A percentile compares a stretch with the other conserved stretches of the same genome.
phyloP scores from a whole-genome alignment of 2,113 vertebrate genomes.

The cat (Felis catus) region DNA sequence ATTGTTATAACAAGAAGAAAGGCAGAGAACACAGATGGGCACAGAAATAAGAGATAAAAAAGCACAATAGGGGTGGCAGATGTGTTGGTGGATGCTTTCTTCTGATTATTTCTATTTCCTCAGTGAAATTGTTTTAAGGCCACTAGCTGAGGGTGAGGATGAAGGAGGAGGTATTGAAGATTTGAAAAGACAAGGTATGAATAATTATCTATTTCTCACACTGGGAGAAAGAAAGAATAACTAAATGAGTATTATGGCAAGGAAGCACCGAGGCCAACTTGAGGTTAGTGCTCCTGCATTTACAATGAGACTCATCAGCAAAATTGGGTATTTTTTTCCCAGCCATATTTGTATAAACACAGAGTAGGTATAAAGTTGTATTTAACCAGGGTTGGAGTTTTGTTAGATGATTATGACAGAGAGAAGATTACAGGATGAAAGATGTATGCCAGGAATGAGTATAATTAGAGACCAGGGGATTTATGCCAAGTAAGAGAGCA shows the following conservation, averaged over 20 bases:
- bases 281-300: neutral
- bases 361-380: neutral
- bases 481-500: neutral
- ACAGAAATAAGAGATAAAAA: neutral
- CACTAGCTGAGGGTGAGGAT: neutral
- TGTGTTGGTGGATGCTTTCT: neutral
- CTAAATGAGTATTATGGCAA: neutral
- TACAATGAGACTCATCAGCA: neutral
- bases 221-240: neutral
- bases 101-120: slow-evolving; percentile 2
- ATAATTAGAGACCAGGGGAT: neutral
- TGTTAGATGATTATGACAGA: neutral
- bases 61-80: neutral
- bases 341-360: neutral
- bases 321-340: neutral
- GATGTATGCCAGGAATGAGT: neutral
- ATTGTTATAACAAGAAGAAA: neutral
- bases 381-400: neutral
- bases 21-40: neutral
- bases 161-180: neutral
- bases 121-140: neutral
- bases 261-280: neutral
- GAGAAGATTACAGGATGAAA: neutral
- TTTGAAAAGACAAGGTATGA: neutral
- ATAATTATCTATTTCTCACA: neutral